Percentiles rank a stretch among this genome's conserved stretches.
Conservation (phyloP, 2,888 invertebrate genomes). For the Cerastis leucographa region DNA sequence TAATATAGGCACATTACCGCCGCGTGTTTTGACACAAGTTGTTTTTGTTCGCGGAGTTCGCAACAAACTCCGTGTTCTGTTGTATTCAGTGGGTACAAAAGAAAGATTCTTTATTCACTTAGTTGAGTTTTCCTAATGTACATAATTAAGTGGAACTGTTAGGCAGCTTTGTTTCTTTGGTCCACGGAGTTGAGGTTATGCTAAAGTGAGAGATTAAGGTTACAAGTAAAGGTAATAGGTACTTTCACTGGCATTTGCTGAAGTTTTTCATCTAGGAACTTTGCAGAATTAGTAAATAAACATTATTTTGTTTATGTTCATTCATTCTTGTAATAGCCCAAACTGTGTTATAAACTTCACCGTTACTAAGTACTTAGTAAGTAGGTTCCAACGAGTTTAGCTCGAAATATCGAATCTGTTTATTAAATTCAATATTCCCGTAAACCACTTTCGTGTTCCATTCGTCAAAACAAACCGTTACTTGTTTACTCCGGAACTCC, state of each 20-base stretch:
- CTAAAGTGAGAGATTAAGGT: constrained; percentile 29
- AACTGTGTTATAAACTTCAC: background rate
- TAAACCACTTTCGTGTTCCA: constrained; percentile 25
- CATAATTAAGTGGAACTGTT: constrained; percentile 56
- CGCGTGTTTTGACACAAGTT: constrained; percentile 42
- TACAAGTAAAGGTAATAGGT: constrained; percentile 17
- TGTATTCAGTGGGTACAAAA: constrained; percentile 58
- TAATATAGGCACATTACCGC: constrained; percentile 32
- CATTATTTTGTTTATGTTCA: background rate
- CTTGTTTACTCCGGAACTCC: constrained; percentile 47
- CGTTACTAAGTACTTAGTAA: background rate
- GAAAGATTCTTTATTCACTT: constrained; percentile 61
- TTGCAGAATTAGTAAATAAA: background rate
- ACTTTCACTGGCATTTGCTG: background rate
- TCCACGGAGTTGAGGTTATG: constrained; percentile 37
- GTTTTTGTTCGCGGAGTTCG: constrained; percentile 48
- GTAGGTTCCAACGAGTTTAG: background rate
- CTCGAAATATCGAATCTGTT: constrained; percentile 4
- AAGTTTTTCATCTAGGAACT: background rate
- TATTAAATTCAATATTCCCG: constrained; percentile 32
- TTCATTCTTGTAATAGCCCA: background rate
- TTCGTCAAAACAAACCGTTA: constrained; percentile 36
- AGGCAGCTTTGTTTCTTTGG: constrained; percentile 52
- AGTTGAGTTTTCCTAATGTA: constrained; percentile 58
- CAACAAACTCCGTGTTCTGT: constrained; percentile 49